A percentile compares a stretch with the other conserved stretches of the same genome.
phyloP scores from a whole-genome alignment of 2,888 invertebrate species.

The Labia minor region DNA sequence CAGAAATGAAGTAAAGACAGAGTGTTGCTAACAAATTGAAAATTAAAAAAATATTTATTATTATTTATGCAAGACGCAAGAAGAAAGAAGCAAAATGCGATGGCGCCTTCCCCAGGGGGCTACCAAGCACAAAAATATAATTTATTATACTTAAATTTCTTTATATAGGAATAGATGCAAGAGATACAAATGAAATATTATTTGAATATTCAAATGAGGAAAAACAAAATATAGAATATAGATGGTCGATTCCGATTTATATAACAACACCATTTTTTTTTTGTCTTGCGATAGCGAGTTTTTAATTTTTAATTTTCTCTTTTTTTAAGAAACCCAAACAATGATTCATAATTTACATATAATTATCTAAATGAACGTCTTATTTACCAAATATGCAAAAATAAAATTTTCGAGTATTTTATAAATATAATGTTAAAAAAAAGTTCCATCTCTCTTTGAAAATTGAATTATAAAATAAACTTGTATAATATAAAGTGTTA shows the following conservation, averaged over 20 bases:
- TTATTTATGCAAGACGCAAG: slow-evolving; percentile 9
- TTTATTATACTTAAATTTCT: slow-evolving; percentile 13
- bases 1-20: neutral
- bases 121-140: neutral
- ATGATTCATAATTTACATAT: too few species aligned
- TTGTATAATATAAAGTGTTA: too few species aligned
- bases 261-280: neutral
- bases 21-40: slow-evolving; percentile 1
- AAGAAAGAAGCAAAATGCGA: neutral
- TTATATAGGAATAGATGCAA: slow-evolving; percentile 1
- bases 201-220: slow-evolving; percentile 13
- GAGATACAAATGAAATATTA: slow-evolving; percentile 13
- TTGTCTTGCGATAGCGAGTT: too few species aligned
- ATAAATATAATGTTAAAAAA: too few species aligned
- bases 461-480: too few species aligned
- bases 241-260: neutral
- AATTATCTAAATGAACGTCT: too few species aligned
- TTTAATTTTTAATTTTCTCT: too few species aligned
- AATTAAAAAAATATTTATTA: slow-evolving; percentile 13
- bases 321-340: too few species aligned
- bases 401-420: too few species aligned
- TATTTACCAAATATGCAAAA: too few species aligned
- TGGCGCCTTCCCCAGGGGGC: neutral
- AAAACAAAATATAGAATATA: neutral
- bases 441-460: too few species aligned